Conservation (phyloP, 2,888 invertebrate genomes). For the Ormyrus rosae region DNA sequence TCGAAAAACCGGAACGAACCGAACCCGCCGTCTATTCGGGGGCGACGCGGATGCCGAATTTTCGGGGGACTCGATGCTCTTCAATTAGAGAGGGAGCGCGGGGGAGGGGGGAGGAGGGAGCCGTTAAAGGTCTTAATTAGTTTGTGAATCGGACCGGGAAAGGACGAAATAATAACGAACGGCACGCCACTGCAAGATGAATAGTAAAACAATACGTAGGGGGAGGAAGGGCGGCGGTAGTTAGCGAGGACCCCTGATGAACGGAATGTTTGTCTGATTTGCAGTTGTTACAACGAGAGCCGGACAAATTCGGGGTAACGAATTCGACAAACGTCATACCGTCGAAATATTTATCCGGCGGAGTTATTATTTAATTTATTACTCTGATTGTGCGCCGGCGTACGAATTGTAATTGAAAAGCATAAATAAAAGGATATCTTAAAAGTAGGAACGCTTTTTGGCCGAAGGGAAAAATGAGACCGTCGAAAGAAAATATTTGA, state of each 20-base stretch:
- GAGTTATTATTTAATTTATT: too few relatives aligned
- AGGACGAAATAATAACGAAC: constrained; percentile 37
- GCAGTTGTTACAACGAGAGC: neutral
- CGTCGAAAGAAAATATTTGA: constrained; percentile 24
- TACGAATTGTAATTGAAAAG: neutral
- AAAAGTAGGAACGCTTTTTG: neutral
- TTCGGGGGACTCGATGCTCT: constrained; percentile 24
- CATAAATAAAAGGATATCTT: neutral
- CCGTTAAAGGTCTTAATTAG: constrained; percentile 46
- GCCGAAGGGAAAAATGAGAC: neutral
- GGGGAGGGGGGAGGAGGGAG: neutral
- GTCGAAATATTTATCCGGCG: too few relatives aligned
- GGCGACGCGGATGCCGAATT: constrained; percentile 38
- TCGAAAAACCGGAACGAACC: constrained; percentile 14
- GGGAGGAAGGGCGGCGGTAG: neutral
- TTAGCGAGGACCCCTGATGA: constrained; percentile 1
- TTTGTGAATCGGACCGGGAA: neutral
- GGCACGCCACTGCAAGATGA: neutral
- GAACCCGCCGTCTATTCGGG: constrained; percentile 35
- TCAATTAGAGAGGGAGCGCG: constrained; percentile 34
- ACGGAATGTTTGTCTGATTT: constrained; percentile 20
- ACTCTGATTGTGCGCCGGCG: too few relatives aligned
- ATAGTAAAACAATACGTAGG: constrained; percentile 10
- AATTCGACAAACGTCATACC: too few relatives aligned
- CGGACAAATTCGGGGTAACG: neutral